Evolutionary conservation across 92 coral and sea anemone species (phyloP).

Genomic region (Nematostella vectensis): DNA sequence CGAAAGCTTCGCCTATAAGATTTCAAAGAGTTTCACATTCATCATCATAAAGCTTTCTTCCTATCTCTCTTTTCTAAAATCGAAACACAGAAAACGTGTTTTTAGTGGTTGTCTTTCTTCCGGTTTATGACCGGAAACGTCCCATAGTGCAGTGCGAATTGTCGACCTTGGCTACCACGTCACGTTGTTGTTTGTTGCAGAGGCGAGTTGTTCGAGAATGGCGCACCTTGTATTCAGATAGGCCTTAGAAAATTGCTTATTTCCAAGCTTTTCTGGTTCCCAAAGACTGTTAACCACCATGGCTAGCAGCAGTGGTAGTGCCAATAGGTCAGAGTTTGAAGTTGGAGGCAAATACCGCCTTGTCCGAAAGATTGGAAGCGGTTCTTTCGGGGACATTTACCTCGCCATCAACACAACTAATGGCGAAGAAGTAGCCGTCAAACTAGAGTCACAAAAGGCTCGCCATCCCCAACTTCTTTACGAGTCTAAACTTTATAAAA

Average conservation of each 20-base stretch:
- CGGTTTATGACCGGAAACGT: slow-evolving; percentile 30
- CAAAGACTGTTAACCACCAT: slow-evolving; percentile 20
- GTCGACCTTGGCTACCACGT: slow-evolving; percentile 90
- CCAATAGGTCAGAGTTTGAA: slow-evolving; percentile 68
- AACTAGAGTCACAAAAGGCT: slow-evolving; percentile 93
- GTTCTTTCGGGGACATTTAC: slow-evolving; percentile 98
- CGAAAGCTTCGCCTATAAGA: no score
- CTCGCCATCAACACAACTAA: slow-evolving; percentile 76
- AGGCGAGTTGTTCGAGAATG: slow-evolving; percentile 20
- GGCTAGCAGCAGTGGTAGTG: slow-evolving; percentile 80
- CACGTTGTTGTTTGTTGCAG: slow-evolving; percentile 39
- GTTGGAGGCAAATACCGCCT: slow-evolving; percentile 94
- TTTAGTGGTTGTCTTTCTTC: no score
- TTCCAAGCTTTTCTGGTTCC: slow-evolving; percentile 3
- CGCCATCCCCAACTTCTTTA: slow-evolving; percentile 98
- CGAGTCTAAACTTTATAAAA: slow-evolving; percentile 94
- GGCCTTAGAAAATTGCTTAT: not conserved
- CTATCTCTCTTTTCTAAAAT: no score
- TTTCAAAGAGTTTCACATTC: no score
- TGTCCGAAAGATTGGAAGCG: slow-evolving; percentile 96
- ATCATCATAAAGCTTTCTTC: no score
- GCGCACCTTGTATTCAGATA: slow-evolving; percentile 24
- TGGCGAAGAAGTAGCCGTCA: slow-evolving; percentile 96
- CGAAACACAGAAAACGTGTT: no score
- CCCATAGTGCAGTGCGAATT: slow-evolving; percentile 56